A percentile compares a stretch with the other conserved stretches of the same genome.
Evolutionary conservation across 2,113 vertebrate species (phyloP).

Genomic region (Donacobius atricapilla): DNA sequence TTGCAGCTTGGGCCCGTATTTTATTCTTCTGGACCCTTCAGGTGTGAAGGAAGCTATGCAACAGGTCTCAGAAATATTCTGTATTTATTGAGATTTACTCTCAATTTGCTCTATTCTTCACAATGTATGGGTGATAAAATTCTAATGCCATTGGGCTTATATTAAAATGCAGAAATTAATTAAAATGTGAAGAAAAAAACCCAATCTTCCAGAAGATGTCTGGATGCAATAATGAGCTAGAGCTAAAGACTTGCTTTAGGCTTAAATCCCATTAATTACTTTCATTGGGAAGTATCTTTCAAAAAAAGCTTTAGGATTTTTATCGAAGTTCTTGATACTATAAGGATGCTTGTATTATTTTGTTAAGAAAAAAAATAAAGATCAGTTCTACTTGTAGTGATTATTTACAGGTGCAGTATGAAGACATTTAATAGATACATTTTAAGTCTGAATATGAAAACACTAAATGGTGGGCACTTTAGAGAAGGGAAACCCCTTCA

Average conservation of each 20-base stretch:
- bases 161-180: not conserved
- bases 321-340: not conserved
- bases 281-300: not conserved
- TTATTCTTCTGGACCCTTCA: not conserved
- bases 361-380: not conserved
- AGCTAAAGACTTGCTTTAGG: not conserved
- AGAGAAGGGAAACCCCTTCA: not conserved
- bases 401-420: not conserved
- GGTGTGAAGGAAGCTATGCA: not conserved
- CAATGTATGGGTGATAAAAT: not conserved
- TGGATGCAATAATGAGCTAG: not conserved
- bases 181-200: not conserved
- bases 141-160: not conserved
- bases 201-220: not conserved
- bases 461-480: not conserved
- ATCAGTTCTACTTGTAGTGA: not conserved
- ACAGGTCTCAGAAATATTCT: not conserved
- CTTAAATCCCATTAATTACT: not conserved
- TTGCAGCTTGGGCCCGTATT: fast-evolving
- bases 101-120: not conserved
- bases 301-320: not conserved
- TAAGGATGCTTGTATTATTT: not conserved
- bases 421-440: not conserved
- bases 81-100: not conserved
- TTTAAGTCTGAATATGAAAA: not conserved